Conservation (phyloP, 2,888 invertebrate genomes). For the Macaria notata region DNA sequence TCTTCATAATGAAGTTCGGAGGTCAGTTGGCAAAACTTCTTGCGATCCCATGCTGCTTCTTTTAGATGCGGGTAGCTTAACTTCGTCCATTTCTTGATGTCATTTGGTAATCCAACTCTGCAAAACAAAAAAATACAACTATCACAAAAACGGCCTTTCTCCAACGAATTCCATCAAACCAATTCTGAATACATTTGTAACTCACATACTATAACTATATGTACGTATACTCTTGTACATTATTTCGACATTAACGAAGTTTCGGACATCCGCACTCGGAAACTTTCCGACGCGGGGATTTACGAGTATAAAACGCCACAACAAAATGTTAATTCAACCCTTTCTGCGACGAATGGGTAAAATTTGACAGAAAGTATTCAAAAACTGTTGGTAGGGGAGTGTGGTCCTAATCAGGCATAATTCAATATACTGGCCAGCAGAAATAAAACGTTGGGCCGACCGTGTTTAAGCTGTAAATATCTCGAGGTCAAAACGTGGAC, state of each 20-base stretch:
- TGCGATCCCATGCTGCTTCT: too few relatives aligned
- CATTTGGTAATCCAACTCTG: too few relatives aligned
- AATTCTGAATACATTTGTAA: conserved; percentile 5
- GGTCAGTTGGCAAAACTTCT: too few relatives aligned
- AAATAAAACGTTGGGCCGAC: conserved; percentile 1
- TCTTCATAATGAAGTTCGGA: too few relatives aligned
- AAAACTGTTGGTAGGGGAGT: conserved; percentile 22
- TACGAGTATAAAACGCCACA: conserved; percentile 57
- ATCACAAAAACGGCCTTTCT: too few relatives aligned
- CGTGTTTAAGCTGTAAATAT: too few relatives aligned
- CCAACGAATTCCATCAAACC: neutral
- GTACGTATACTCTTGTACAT: conserved; percentile 44
- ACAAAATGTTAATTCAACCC: conserved; percentile 61
- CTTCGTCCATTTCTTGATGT: too few relatives aligned
- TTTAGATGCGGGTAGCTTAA: too few relatives aligned
- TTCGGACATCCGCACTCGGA: conserved; percentile 53
- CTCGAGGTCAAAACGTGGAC: too few relatives aligned
- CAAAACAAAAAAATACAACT: too few relatives aligned
- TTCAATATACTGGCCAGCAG: conserved; percentile 10
- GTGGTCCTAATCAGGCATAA: conserved; percentile 21
- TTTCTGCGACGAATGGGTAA: conserved; percentile 52
- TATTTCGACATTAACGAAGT: conserved; percentile 69
- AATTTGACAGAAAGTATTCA: conserved; percentile 38
- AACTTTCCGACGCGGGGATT: conserved; percentile 55
- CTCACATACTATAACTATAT: conserved; percentile 14